phyloP scores from a whole-genome alignment of 2,113 vertebrate genomes.

The Corvus hawaiiensis region DNA sequence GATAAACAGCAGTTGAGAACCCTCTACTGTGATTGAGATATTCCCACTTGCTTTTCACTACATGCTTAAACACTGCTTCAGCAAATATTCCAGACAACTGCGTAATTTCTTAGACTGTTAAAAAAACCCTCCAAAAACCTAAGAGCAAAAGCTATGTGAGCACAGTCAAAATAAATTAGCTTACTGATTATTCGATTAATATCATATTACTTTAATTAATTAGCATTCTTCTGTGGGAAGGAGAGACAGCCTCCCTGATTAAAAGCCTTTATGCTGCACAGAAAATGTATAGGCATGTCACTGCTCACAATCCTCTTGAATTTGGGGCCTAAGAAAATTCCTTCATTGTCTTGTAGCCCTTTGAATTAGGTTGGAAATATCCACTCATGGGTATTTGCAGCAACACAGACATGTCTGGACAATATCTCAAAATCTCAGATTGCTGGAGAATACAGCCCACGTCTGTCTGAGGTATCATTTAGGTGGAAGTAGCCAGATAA shows the following conservation, averaged over 20 bases:
- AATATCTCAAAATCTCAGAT: background rate
- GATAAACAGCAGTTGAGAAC: background rate
- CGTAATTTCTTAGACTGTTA: background rate
- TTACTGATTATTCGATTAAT: constrained; percentile 2
- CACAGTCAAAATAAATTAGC: background rate
- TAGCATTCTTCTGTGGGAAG: background rate
- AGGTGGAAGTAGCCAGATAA: background rate
- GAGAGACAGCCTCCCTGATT: background rate
- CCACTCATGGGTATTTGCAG: background rate
- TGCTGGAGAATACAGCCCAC: background rate
- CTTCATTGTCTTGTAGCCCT: background rate
- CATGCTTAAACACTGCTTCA: background rate
- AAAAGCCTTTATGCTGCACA: background rate
- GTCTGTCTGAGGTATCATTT: background rate
- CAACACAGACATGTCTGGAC: background rate
- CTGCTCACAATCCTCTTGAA: background rate
- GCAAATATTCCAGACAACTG: background rate
- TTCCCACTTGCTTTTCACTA: background rate
- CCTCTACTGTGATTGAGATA: background rate
- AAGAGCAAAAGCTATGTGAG: background rate
- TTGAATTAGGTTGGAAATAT: background rate
- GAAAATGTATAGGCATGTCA: background rate
- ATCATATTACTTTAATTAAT: background rate
- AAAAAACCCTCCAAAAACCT: background rate
- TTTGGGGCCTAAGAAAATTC: background rate